A percentile compares a stretch with the other conserved stretches of the same genome.
These are phyloP conservation scores for Bufo bufo DNA, from an alignment of 2,113 vertebrate species.

Conservation along the genomic window DNA sequence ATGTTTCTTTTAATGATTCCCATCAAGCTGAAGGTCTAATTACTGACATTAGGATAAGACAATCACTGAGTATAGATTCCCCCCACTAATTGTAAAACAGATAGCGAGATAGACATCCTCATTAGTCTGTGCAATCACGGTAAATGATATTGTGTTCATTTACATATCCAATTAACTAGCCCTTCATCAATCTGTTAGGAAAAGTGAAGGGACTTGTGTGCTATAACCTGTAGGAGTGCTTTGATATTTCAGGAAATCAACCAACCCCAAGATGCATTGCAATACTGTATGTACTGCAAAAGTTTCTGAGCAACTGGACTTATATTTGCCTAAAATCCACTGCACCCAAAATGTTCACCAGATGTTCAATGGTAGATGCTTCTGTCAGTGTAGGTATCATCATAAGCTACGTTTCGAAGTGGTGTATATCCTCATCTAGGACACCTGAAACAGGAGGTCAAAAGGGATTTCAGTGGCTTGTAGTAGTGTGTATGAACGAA, in stretches of 20 bases:
- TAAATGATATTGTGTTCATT: slow-evolving; percentile 42
- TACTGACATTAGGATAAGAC: slow-evolving; percentile 49
- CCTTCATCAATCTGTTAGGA: slow-evolving; percentile 26
- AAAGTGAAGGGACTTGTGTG: neutral
- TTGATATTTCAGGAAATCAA: neutral
- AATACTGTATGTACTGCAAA: neutral
- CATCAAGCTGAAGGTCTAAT: slow-evolving; percentile 55
- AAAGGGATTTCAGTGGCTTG: too few species aligned
- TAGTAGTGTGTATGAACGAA: too few species aligned
- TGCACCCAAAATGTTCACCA: too few species aligned
- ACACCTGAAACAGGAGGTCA: too few species aligned
- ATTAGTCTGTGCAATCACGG: slow-evolving; percentile 46
- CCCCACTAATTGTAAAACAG: slow-evolving; percentile 50
- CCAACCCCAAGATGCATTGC: neutral
- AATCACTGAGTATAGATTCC: slow-evolving; percentile 48
- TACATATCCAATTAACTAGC: slow-evolving; percentile 54
- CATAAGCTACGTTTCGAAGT: too few species aligned
- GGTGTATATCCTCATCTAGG: too few species aligned
- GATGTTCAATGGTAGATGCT: too few species aligned
- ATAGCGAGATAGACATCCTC: slow-evolving; percentile 43
- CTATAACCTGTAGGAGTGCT: neutral
- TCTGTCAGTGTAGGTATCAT: too few species aligned
- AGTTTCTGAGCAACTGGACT: too few species aligned
- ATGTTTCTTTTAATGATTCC: slow-evolving; percentile 54
- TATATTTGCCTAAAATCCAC: too few species aligned